Evolutionary conservation across 2,113 vertebrate species (phyloP).

Genomic region (Zosterops pallidus): DNA sequence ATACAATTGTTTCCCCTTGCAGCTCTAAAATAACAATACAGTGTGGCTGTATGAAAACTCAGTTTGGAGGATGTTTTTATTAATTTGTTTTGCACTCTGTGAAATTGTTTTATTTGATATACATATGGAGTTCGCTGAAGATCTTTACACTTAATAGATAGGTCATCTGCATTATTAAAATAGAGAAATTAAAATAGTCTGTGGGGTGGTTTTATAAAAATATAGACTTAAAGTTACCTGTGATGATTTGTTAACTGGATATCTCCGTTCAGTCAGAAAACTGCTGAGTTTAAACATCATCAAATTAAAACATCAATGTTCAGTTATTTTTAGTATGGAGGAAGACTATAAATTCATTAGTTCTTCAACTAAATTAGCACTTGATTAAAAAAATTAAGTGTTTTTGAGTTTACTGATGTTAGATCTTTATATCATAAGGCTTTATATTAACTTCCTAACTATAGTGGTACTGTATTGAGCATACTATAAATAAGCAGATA

Average conservation of each 20-base stretch:
- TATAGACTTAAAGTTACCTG: background rate
- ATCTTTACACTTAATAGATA: background rate
- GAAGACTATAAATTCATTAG: background rate
- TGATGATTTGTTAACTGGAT: background rate
- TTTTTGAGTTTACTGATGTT: background rate
- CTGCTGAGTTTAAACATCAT: background rate
- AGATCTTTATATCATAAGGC: background rate
- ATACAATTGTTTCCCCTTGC: slow-evolving; percentile 1
- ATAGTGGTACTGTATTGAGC: background rate
- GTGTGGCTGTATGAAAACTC: background rate
- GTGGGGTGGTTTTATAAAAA: background rate
- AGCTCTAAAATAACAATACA: background rate
- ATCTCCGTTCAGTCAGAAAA: background rate
- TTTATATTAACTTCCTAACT: background rate
- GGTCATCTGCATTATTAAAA: background rate
- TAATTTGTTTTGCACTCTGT: background rate
- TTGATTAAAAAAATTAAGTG: background rate
- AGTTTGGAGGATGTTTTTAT: background rate
- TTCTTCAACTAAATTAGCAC: background rate
- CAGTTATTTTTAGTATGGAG: background rate
- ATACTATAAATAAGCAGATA: background rate
- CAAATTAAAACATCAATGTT: background rate
- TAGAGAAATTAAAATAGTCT: background rate
- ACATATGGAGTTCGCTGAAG: background rate
- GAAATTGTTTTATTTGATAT: background rate